Conservation (phyloP, 2,113 vertebrate genomes). For the Gymnogyps californianus region DNA sequence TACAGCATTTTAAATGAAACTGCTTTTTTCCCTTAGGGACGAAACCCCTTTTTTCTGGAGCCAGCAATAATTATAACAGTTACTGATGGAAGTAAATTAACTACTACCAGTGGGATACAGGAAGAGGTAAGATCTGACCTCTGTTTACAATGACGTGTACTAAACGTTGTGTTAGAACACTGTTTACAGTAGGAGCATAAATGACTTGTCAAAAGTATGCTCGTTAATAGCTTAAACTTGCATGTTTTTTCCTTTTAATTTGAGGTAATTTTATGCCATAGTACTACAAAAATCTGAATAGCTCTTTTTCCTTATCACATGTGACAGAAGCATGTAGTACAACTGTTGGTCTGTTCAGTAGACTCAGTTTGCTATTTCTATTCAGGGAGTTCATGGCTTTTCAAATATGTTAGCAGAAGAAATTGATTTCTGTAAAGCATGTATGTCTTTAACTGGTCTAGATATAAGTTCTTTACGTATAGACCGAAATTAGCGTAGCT, state of each 20-base stretch:
- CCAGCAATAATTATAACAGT: conserved; percentile 92
- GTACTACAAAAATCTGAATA: neutral
- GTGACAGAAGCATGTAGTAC: neutral
- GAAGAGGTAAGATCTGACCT: conserved; percentile 83
- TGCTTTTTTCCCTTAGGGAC: conserved; percentile 74
- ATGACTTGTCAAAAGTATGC: neutral
- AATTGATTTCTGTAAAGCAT: neutral
- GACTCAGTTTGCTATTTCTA: neutral
- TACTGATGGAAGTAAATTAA: conserved; percentile 92
- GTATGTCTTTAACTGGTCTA: neutral
- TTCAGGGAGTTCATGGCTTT: neutral
- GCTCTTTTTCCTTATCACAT: neutral
- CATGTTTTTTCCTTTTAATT: neutral
- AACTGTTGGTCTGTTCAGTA: neutral
- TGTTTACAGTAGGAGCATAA: neutral
- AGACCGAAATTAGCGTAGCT: neutral
- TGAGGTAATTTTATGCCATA: neutral
- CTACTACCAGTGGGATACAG: conserved; percentile 85
- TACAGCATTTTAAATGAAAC: neutral
- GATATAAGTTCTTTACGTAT: neutral
- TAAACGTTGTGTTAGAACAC: neutral
- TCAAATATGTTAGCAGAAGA: neutral
- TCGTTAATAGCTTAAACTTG: neutral
- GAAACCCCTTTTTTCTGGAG: conserved; percentile 93
- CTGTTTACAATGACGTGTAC: neutral